Percentiles rank a stretch among this genome's conserved stretches.
These are phyloP conservation scores for Neoaliturus tenellus DNA, from an alignment of 2,888 invertebrate genomes.

Conservation along the genomic window DNA sequence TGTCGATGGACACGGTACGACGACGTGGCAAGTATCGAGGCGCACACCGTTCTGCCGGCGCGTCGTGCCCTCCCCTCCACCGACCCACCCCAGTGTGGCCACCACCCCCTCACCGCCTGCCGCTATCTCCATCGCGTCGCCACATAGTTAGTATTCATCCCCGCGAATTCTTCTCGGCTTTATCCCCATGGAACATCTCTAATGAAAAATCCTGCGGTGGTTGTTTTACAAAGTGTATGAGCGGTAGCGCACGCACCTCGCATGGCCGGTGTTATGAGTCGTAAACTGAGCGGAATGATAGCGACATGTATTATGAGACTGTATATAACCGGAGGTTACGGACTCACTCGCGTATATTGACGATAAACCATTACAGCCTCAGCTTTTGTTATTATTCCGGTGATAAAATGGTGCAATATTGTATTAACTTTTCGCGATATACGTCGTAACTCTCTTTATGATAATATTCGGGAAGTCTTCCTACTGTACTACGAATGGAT, in stretches of 20 bases:
- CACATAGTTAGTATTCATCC: conserved; percentile 50
- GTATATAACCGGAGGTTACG: neutral
- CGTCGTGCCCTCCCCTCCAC: neutral
- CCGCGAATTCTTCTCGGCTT: conserved; percentile 41
- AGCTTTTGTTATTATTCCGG: conserved; percentile 4
- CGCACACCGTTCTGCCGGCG: conserved; percentile 38
- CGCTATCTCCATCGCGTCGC: conserved; percentile 33
- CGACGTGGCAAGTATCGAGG: neutral
- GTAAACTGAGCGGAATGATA: conserved; percentile 4
- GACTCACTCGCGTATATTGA: conserved; percentile 5
- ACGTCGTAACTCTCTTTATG: neutral
- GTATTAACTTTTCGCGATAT: neutral
- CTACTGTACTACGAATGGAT: too few relatives aligned
- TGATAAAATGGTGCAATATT: neutral
- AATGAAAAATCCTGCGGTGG: conserved; percentile 46
- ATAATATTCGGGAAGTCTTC: too few relatives aligned
- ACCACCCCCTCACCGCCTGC: neutral
- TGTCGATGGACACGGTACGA: neutral
- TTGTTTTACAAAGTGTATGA: conserved; percentile 9
- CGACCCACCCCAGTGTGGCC: neutral
- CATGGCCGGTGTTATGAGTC: neutral
- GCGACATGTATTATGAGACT: neutral
- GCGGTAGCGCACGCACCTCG: neutral
- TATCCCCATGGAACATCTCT: conserved; percentile 35
- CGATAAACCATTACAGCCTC: neutral